These are phyloP conservation scores for Neodiprion lecontei DNA, from an alignment of 1,140 invertebrate genomes.

Conservation along the genomic window DNA sequence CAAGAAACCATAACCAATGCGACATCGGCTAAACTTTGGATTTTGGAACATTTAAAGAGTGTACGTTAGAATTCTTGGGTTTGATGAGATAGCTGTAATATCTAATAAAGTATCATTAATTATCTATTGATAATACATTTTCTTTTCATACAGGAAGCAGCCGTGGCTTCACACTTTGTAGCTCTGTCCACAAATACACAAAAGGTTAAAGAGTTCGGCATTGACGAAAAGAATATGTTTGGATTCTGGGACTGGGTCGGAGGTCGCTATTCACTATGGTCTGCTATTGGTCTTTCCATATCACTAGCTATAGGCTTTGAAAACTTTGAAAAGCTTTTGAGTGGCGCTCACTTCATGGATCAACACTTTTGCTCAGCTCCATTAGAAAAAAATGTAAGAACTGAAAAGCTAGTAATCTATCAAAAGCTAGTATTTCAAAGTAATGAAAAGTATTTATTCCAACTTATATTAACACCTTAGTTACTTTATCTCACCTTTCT, in stretches of 20 bases:
- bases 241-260: slow-evolving; percentile 99
- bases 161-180: slow-evolving; percentile 97
- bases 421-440: slow-evolving; percentile 9
- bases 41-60: slow-evolving; percentile 85
- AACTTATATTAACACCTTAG: neutral
- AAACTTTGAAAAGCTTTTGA: slow-evolving; percentile 92
- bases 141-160: slow-evolving; percentile 68
- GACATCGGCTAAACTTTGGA: slow-evolving; percentile 95
- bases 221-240: slow-evolving; percentile 98
- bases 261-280: slow-evolving; percentile 97
- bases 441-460: slow-evolving; percentile 1
- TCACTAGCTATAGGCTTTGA: slow-evolving; percentile 93
- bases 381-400: slow-evolving; percentile 91
- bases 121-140: slow-evolving; percentile 26
- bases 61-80: slow-evolving; percentile 64
- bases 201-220: slow-evolving; percentile 97
- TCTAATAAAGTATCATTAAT: slow-evolving; percentile 20
- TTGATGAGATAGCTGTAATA: slow-evolving; percentile 15
- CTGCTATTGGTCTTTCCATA: slow-evolving; percentile 97
- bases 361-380: slow-evolving; percentile 90
- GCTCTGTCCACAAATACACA: slow-evolving; percentile 94
- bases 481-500: slow-evolving; percentile 8
- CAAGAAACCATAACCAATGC: slow-evolving; percentile 99
- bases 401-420: slow-evolving; percentile 6
- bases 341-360: slow-evolving; percentile 94